Evolutionary conservation across 1,140 invertebrate genomes (phyloP).

Genomic region (Vollenhovia emeryi): DNA sequence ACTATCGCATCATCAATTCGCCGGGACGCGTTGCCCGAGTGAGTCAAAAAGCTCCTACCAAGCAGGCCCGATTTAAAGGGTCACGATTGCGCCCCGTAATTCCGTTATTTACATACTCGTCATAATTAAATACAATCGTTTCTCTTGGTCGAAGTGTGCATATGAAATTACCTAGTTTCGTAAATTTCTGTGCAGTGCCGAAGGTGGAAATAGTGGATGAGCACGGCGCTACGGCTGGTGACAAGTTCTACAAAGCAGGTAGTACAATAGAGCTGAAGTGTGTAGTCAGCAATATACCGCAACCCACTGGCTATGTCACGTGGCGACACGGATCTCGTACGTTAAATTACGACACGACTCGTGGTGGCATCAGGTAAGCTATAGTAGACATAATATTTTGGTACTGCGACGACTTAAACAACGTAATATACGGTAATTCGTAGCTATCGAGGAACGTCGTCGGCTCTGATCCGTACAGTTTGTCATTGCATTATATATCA

Average conservation of each 20-base stretch:
- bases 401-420: not conserved
- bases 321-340: constrained; percentile 92
- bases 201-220: constrained; percentile 94
- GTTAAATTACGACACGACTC: constrained; percentile 93
- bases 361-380: constrained; percentile 92
- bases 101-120: not conserved
- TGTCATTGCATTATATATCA: not conserved
- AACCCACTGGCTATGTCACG: constrained; percentile 91
- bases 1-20: not conserved
- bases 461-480: not conserved
- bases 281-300: constrained; percentile 92
- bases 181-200: constrained; percentile 88
- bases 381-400: constrained; percentile 3
- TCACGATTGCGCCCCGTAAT: not conserved
- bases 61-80: not conserved
- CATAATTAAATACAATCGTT: not conserved
- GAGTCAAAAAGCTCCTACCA: not conserved
- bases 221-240: constrained; percentile 90
- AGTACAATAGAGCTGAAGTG: constrained; percentile 95
- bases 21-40: not conserved
- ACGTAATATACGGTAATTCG: not conserved
- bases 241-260: constrained; percentile 95
- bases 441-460: not conserved
- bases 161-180: not conserved
- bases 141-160: not conserved